Evolutionary conservation across 2,113 vertebrate genomes (phyloP).

Genomic region (Caracal caracal): DNA sequence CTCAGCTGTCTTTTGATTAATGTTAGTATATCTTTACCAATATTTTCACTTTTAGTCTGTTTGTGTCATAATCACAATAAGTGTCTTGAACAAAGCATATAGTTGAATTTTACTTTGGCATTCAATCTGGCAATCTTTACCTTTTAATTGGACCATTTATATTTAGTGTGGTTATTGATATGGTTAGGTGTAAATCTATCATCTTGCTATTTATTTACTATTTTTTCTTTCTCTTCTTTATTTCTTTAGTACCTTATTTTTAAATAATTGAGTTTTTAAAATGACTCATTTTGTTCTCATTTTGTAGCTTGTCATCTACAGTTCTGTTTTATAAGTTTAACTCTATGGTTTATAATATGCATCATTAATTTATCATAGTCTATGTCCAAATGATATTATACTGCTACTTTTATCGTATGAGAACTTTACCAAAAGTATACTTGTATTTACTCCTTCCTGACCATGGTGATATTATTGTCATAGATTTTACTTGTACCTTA

Average conservation of each 20-base stretch:
- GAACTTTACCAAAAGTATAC: not conserved
- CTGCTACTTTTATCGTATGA: not conserved
- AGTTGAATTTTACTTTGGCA: not conserved
- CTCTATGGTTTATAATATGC: not conserved
- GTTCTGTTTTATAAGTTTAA: not conserved
- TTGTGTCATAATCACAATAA: not conserved
- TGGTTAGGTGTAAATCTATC: not conserved
- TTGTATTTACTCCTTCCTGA: not conserved
- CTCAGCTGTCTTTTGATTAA: not conserved
- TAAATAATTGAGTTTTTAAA: not conserved
- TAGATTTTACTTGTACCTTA: not conserved
- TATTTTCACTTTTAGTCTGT: not conserved
- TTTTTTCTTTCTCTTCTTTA: not conserved
- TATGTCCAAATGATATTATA: not conserved
- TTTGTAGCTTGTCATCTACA: not conserved
- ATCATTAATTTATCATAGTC: not conserved
- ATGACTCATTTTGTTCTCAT: not conserved
- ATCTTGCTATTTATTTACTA: not conserved
- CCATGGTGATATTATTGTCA: not conserved
- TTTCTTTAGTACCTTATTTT: not conserved
- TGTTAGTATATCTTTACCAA: not conserved
- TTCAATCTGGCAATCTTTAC: not conserved
- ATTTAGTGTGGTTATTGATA: conserved; percentile 1
- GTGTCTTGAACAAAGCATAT: not conserved
- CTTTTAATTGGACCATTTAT: not conserved